Conservation (phyloP, 2,113 vertebrate genomes). For the Gopherus flavomarginatus region DNA sequence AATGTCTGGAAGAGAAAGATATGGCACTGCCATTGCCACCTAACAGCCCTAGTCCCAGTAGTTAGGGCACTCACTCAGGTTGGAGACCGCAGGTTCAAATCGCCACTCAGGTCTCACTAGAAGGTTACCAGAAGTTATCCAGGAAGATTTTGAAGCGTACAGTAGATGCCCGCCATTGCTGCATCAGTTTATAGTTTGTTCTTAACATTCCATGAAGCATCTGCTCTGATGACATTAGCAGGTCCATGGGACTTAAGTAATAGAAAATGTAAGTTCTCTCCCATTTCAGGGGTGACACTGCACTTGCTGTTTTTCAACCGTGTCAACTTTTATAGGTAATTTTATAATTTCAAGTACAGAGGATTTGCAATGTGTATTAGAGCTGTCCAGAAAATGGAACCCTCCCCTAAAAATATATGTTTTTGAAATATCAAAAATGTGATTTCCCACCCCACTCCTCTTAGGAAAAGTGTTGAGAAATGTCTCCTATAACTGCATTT, state of each 20-base stretch:
- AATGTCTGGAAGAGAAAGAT: not conserved
- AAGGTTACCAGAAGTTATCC: not conserved
- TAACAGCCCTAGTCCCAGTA: not conserved
- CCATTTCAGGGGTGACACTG: not conserved
- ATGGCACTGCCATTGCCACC: not conserved
- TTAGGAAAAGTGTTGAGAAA: not conserved
- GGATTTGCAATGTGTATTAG: not conserved
- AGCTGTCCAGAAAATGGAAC: not conserved
- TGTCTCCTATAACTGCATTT: not conserved
- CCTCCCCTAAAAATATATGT: not conserved
- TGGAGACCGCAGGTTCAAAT: not conserved
- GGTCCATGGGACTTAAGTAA: not conserved
- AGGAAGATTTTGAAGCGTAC: not conserved
- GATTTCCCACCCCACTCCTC: not conserved
- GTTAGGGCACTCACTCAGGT: not conserved
- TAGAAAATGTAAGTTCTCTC: not conserved
- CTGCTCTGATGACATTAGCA: not conserved
- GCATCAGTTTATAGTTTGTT: not conserved
- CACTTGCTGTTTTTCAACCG: not conserved
- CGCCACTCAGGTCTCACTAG: not conserved
- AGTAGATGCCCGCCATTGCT: fast-evolving
- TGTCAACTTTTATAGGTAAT: not conserved
- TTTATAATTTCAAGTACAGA: not conserved
- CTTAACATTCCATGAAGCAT: not conserved
- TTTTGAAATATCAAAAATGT: not conserved